Base-by-base conservation (phyloP, 2,797 vertebrate species). In the Philypnodon macrostomus region DNA sequence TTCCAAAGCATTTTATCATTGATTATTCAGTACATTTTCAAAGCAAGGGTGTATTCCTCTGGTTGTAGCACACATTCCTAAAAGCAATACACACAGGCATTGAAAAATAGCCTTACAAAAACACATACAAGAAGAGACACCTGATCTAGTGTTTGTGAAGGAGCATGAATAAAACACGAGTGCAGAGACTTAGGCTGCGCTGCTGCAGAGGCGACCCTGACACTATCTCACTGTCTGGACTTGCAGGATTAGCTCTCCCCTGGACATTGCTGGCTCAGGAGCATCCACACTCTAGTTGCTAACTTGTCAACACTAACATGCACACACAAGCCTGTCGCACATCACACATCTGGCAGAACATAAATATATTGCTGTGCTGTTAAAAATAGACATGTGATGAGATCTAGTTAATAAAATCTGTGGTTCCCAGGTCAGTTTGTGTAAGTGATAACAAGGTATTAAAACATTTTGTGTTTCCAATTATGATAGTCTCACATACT, bases 91-190 rank as follows among this genome's bases (percentile, higher is more conserved):
- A 44, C 50, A 41, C 19, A 34, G n/a, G n/a, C n/a, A n/a, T n/a
- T n/a, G n/a, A n/a, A n/a, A n/a, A n/a, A n/a, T n/a, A n/a, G 13
- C 26, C 55, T 57, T 38, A 36, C 31, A 52, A 53, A 62, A 11
- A 23, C 23, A 51, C 33, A 8, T n/a, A 23, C 32, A 17, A 10
- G 26, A 14, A 35, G 18, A 27, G 53, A 61, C 61, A 76, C 56
- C 64, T 54, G 64, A 72, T 58, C 65, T 63, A 49, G 53, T 62
- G 65, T 62, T 68, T 72, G 47, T 55, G 68, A 69, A 79, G 63
- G 58, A 62, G 63, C 68, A 84, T 85, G 73, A 87, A 86, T 87
- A 83, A 86, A 83, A 80, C 75, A 82, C 61, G 65, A 81, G 67
- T 62, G 66, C 58, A 67, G 58, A 59, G 69, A 64, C 74, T 70